These are phyloP conservation scores for zebrafish (Danio rerio) DNA, from an alignment of 2,113 vertebrate species.

Conservation along the genomic window DNA sequence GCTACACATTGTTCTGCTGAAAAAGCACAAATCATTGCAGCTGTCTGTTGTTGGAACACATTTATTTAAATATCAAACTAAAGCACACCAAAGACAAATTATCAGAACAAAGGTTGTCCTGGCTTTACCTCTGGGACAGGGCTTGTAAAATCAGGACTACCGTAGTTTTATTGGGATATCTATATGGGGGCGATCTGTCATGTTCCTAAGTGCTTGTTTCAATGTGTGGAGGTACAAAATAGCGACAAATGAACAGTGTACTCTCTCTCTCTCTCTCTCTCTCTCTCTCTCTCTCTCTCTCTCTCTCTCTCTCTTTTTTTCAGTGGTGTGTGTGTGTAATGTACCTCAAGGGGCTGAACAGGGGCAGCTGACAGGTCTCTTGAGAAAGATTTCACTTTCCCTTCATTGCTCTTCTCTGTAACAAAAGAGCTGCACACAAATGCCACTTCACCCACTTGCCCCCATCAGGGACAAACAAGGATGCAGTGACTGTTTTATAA, in stretches of 20 bases:
- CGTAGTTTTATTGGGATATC: not conserved
- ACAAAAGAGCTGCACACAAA: conserved; percentile 12
- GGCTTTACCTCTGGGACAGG: not conserved
- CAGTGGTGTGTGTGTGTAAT: not conserved
- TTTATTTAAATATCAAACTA: not conserved
- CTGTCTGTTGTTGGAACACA: not conserved
- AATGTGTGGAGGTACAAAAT: not conserved
- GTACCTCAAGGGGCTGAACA: conserved; percentile 38
- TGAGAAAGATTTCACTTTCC: conserved; percentile 24
- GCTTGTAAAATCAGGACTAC: not conserved
- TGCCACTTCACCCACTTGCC: conserved; percentile 24
- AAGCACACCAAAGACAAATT: not conserved
- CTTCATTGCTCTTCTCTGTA: conserved; percentile 33
- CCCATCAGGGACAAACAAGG: not conserved
- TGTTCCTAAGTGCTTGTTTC: conserved; percentile 18
- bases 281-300: too few species aligned
- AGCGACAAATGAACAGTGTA: conserved; percentile 16
- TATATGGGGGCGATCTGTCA: not conserved
- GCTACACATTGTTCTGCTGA: not conserved
- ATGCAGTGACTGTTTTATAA: conserved; percentile 21
- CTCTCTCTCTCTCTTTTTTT: too few species aligned
- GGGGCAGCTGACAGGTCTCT: conserved; percentile 42
- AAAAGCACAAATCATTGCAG: not conserved
- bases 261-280: too few species aligned
- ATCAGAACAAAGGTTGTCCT: not conserved